These are phyloP conservation scores for Casuarius casuarius DNA, from an alignment of 2,113 vertebrate species.

Conservation along the genomic window DNA sequence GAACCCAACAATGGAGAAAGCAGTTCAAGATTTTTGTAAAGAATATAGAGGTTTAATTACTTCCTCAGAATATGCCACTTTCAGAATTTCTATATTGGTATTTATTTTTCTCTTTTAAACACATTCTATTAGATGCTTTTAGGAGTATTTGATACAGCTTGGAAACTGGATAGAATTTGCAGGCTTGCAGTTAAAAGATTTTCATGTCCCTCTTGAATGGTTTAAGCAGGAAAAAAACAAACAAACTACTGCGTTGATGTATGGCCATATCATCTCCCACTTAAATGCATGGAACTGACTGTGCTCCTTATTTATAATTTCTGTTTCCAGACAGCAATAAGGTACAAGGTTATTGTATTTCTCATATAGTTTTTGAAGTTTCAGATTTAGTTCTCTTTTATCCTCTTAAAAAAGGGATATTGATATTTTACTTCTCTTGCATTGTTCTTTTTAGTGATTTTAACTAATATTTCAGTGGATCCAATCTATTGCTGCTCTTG, in stretches of 20 bases:
- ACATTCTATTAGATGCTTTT: neutral
- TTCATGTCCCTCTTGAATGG: neutral
- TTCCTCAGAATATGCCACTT: neutral
- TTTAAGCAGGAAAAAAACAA: neutral
- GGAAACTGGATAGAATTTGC: neutral
- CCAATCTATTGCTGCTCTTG: fast-evolving
- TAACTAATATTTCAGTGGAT: neutral
- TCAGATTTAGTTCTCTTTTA: neutral
- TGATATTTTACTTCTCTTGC: neutral
- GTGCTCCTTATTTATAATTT: neutral
- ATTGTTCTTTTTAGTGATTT: neutral
- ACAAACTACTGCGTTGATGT: neutral
- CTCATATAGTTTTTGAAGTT: neutral
- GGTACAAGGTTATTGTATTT: neutral
- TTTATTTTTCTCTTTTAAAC: neutral
- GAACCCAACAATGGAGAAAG: neutral
- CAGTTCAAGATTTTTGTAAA: neutral
- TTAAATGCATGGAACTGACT: neutral
- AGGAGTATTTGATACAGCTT: neutral
- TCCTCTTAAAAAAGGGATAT: neutral
- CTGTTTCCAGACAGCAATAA: neutral
- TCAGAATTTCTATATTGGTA: neutral
- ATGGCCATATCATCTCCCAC: neutral
- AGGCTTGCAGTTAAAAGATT: neutral
- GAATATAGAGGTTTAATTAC: neutral